Conservation (phyloP, 1,140 invertebrate genomes). For the Drosophila bocki region DNA sequence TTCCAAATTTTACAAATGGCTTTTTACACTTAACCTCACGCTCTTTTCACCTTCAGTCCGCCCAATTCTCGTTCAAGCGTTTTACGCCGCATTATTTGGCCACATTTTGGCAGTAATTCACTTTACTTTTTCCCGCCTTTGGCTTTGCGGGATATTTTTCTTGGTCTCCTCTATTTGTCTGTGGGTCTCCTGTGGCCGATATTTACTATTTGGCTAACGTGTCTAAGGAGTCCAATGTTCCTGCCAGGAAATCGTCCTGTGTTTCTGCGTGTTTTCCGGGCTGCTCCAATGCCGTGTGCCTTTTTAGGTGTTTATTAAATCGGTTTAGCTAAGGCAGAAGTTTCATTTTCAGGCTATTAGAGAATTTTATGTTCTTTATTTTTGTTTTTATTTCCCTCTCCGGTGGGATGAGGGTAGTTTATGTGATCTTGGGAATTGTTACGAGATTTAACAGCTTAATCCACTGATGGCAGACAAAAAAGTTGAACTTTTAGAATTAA, state of each 20-base stretch:
- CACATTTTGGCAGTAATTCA: conserved; percentile 65
- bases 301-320: conserved; percentile 60
- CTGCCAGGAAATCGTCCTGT: conserved; percentile 45
- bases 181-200: conserved; percentile 40
- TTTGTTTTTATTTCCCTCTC: conserved; percentile 26
- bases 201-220: conserved; percentile 48
- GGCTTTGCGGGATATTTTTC: conserved; percentile 16
- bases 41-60: conserved; percentile 13
- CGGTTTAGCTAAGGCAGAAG: conserved; percentile 43
- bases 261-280: conserved; percentile 5
- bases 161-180: conserved; percentile 26
- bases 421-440: conserved; percentile 56
- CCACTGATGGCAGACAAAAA: conserved; percentile 6
- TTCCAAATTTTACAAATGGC: conserved; percentile 28
- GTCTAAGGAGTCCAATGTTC: conserved; percentile 62
- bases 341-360: conserved; percentile 74
- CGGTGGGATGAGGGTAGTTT: conserved; percentile 22
- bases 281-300: conserved; percentile 7
- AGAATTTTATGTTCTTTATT: conserved; percentile 56
- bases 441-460: conserved; percentile 38
- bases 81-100: conserved; percentile 65
- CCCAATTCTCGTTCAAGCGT: conserved; percentile 51
- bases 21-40: conserved; percentile 15
- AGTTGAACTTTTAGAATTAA: conserved; percentile 8
- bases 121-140: conserved; percentile 47